Percentiles rank a stretch among this genome's conserved stretches.
Evolutionary conservation across 2,113 vertebrate species (phyloP).

Genomic region (Bubo scandiacus): DNA sequence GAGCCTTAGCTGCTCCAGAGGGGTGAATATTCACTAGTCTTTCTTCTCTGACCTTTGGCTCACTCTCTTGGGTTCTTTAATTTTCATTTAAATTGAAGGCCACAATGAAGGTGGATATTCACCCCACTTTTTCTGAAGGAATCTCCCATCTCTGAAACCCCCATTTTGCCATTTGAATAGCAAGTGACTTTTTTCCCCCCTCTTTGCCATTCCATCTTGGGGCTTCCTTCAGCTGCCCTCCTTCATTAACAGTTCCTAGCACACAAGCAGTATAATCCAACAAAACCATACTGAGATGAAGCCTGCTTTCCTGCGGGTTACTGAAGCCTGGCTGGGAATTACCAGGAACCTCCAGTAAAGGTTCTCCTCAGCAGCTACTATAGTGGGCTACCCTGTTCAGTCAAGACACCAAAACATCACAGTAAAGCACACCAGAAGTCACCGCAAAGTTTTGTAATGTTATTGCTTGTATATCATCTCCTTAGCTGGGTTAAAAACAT

Average conservation of each 20-base stretch:
- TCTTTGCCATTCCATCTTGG: background rate
- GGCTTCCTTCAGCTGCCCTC: background rate
- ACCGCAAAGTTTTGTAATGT: background rate
- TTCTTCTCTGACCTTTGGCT: background rate
- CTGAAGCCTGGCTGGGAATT: background rate
- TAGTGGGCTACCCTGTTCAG: background rate
- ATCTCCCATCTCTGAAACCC: background rate
- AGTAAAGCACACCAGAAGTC: background rate
- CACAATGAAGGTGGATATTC: background rate
- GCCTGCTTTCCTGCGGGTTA: background rate
- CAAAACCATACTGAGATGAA: background rate
- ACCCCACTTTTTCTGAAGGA: background rate
- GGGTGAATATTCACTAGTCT: background rate
- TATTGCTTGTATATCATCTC: background rate
- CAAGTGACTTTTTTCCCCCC: rapidly evolving
- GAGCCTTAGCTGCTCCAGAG: background rate
- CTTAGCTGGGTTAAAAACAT: background rate
- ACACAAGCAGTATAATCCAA: background rate
- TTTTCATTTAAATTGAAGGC: background rate
- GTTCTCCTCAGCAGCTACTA: background rate
- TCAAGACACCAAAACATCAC: rapidly evolving
- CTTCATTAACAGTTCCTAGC: background rate
- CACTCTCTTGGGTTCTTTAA: background rate
- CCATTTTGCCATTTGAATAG: no score
- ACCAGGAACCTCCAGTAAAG: background rate